phyloP scores from a whole-genome alignment of 2,888 invertebrate genomes.

The Conomelus anceps region DNA sequence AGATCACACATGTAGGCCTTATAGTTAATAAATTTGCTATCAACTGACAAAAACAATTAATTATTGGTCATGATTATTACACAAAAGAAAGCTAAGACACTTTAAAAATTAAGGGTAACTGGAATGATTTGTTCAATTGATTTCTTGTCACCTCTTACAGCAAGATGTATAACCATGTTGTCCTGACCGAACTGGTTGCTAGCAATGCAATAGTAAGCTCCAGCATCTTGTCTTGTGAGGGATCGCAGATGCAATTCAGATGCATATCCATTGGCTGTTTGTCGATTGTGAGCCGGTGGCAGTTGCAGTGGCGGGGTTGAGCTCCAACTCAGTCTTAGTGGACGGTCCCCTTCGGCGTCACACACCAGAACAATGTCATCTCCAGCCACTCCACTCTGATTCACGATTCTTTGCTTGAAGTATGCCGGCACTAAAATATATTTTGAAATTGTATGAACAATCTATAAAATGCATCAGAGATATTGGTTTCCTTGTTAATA shows the following conservation, averaged over 20 bases:
- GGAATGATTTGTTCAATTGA: background rate
- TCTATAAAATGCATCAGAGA: no score
- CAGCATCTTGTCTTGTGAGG: slow-evolving; percentile 37
- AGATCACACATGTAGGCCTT: no score
- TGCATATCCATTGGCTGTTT: slow-evolving; percentile 39
- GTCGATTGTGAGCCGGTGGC: slow-evolving; percentile 32
- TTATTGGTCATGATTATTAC: no score
- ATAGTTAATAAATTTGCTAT: no score
- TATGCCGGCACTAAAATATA: slow-evolving; percentile 44
- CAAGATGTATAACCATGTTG: slow-evolving; percentile 43
- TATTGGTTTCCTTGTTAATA: no score
- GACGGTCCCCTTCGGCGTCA: slow-evolving; percentile 36
- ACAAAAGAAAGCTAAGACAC: no score
- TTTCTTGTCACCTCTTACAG: slow-evolving; percentile 43
- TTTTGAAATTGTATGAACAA: no score
- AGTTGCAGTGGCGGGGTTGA: slow-evolving; percentile 28
- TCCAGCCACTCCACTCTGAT: slow-evolving; percentile 35
- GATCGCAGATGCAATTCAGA: slow-evolving; percentile 39
- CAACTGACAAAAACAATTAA: no score
- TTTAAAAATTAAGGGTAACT: background rate
- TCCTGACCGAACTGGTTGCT: slow-evolving; percentile 47
- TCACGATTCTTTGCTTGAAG: slow-evolving; percentile 33
- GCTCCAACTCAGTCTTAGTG: slow-evolving; percentile 35
- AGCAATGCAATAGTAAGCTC: slow-evolving; percentile 44
- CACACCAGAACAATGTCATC: slow-evolving; percentile 33